phyloP scores from a whole-genome alignment of 2,888 invertebrate genomes.

The Parnassius mnemosyne region DNA sequence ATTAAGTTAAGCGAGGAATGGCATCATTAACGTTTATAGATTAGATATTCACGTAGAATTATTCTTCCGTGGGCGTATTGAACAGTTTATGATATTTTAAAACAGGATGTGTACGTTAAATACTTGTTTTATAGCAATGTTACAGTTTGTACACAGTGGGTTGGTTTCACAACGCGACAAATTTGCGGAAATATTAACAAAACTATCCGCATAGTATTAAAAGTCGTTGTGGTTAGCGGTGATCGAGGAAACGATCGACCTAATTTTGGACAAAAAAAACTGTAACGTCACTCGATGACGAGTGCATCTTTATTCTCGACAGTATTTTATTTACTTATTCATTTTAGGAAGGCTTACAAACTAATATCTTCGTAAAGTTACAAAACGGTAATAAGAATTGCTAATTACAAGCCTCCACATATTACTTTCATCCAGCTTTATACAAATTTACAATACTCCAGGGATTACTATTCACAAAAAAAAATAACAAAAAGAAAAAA shows the following conservation, averaged over 20 bases:
- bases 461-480: too few relatives aligned
- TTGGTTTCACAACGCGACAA: conserved; percentile 21
- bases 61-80: conserved; percentile 14
- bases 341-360: too few relatives aligned
- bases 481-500: too few relatives aligned
- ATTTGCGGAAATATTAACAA: conserved; percentile 25
- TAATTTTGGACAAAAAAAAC: neutral
- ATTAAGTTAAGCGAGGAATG: too few relatives aligned
- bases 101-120: conserved; percentile 23
- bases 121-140: conserved; percentile 22
- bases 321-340: too few relatives aligned
- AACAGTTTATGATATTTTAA: conserved; percentile 21
- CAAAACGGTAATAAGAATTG: too few relatives aligned
- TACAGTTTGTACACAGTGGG: conserved; percentile 19
- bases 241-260: neutral
- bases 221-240: conserved; percentile 8
- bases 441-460: too few relatives aligned
- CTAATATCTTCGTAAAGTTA: too few relatives aligned
- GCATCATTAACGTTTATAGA: too few relatives aligned
- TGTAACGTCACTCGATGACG: neutral
- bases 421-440: too few relatives aligned
- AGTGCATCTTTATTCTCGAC: neutral
- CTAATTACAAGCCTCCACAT: too few relatives aligned
- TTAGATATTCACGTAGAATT: neutral
- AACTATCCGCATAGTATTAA: conserved; percentile 20